A percentile compares a stretch with the other conserved stretches of the same genome.
These are phyloP conservation scores for Maniola jurtina DNA, from an alignment of 1,140 invertebrate genomes.

Conservation along the genomic window DNA sequence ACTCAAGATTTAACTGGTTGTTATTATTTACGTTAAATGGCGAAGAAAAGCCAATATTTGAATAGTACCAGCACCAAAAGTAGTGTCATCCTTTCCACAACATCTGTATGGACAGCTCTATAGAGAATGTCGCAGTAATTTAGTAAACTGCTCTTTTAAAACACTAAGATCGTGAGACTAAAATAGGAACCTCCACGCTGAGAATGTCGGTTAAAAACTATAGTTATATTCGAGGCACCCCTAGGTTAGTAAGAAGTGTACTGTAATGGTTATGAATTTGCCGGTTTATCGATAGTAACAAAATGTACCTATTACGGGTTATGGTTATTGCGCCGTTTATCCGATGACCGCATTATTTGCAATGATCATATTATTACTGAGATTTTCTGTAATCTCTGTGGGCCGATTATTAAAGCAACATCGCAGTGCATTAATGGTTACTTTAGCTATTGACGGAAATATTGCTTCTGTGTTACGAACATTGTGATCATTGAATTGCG, in stretches of 20 bases:
- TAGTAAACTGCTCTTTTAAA: neutral
- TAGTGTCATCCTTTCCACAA: too few relatives aligned
- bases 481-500: too few relatives aligned
- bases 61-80: too few relatives aligned
- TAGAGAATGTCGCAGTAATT: too few relatives aligned
- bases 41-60: too few relatives aligned
- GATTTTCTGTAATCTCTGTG: slow-evolving; percentile 12
- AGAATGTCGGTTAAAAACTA: neutral
- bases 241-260: slow-evolving; percentile 2
- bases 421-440: neutral
- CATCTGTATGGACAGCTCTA: too few relatives aligned
- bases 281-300: slow-evolving; percentile 19
- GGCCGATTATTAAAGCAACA: slow-evolving; percentile 19
- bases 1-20: too few relatives aligned
- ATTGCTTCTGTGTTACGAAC: too few relatives aligned
- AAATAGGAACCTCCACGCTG: too few relatives aligned
- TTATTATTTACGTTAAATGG: too few relatives aligned
- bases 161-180: neutral
- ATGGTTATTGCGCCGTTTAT: slow-evolving; percentile 23
- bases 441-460: too few relatives aligned
- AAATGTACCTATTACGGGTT: slow-evolving; percentile 22
- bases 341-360: slow-evolving; percentile 35
- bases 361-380: slow-evolving; percentile 16
- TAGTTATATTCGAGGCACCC: neutral
- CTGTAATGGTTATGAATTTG: slow-evolving; percentile 9